Evolutionary conservation across 2,797 vertebrate species (phyloP), one percentile per base, ranked within the genome.

Genomic region (Lateolabrax maculatus): DNA sequence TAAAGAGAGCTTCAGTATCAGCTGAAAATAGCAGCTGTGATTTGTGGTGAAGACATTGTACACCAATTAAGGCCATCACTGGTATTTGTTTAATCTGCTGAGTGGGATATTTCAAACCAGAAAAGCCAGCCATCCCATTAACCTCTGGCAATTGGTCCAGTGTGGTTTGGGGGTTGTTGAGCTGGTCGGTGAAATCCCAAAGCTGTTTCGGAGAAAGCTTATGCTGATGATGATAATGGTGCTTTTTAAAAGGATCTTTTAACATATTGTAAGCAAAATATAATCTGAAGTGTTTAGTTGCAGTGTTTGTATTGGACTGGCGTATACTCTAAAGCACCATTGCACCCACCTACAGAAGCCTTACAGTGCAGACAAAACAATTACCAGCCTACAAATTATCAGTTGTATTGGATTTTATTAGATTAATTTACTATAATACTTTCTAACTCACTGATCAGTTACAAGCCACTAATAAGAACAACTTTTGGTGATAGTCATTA

Each of bases 41-140:
- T 76, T 86, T 69, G 67, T 60, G 67, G 10, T 39, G 37, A 71
- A 62, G 51, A 67, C 41, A 55, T 27, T 46, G 27, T 25, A 70
- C 70, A 81, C 27, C 27, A 84, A 65, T 88, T 82, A 83, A 64
- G 57, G 44, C 37, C 67, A 71, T 80, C n/a, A 2, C 63, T 71
- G 58, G 36, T 43, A 56, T 83, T 78, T 71, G 10, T 80, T 80
- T 83, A 77, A 84, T 82, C 81, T 66, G 80, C 68, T 84, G 80
- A 86, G 68, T 49, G 46, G 27, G 13, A n/a, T 23, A 53, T 83
- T 75, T 81, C 3, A 66, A 67, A 72, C 48, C 39, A 52, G 48
- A 49, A 27, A 58, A 60, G 60, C 46, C 52, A 68, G 34, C 27
- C 48, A 41, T 51, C 39, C 76, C 80, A 90, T 89, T 89, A 89